A percentile compares a stretch with the other conserved stretches of the same genome.
Conservation (phyloP, 2,113 vertebrate species). For the Sarotherodon lohbergeri region DNA sequence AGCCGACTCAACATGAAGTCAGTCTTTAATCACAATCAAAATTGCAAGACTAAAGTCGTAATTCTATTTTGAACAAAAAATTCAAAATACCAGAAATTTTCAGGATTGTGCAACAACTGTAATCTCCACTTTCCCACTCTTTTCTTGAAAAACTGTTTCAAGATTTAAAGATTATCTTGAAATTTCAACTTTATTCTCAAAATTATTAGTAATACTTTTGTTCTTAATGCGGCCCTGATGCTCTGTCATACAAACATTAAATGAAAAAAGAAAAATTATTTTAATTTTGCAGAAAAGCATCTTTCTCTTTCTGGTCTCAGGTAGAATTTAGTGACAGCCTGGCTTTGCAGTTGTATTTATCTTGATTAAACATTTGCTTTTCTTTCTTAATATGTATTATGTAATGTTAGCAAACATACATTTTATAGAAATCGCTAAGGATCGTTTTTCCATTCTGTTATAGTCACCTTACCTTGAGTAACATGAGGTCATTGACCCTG, state of each 20-base stretch:
- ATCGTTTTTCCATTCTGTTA: neutral
- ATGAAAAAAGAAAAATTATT: neutral
- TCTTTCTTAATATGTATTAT: accelerated
- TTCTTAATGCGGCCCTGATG: neutral
- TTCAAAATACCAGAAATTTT: accelerated
- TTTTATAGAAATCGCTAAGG: accelerated
- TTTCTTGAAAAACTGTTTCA: neutral
- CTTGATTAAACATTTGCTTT: neutral
- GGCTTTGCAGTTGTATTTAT: neutral
- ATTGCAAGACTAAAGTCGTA: neutral
- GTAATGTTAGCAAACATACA: neutral
- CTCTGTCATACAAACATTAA: accelerated
- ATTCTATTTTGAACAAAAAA: neutral
- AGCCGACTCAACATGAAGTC: neutral
- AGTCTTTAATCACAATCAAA: neutral
- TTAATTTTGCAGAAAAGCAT: neutral
- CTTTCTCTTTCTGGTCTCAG: neutral
- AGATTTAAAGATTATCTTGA: neutral
- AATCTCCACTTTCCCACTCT: neutral
- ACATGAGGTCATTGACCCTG: slow-evolving; percentile 52
- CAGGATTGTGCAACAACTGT: neutral
- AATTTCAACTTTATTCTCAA: neutral
- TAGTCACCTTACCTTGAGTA: slow-evolving; percentile 56
- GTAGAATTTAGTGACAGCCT: neutral
- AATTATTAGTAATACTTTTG: neutral